Base-by-base conservation (phyloP, 2,797 vertebrate species). In the Octomys mimax region DNA sequence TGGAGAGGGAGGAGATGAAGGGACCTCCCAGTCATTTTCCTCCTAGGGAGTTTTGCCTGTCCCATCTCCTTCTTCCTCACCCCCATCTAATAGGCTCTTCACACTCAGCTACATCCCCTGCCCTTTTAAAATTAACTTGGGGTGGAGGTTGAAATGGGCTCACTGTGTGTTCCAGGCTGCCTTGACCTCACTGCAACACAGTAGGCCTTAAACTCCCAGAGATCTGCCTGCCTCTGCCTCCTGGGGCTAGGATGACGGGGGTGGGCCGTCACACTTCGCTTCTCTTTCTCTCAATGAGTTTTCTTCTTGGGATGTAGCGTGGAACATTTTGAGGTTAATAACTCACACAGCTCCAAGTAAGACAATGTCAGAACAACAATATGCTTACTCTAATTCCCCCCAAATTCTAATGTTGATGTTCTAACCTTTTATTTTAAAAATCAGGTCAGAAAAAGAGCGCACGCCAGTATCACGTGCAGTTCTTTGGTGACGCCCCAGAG, bases 401-500 rank as follows among this genome's bases (percentile, higher is more conserved):
- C 70, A 62, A 33, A 84, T 77, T 59, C 21, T 62, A 2, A 84
- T 7, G 42, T 81, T 0, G 5, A 70, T 81, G 73, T 93, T 61
- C 61, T 90, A n/a, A 94, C 46, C 2, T 75, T 66, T 24, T 26
- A 24, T 4, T 97, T 97, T 91, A 75, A 52, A 93, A 96, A 98
- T 98, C 98, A 99, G 99, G 99, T 88, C 99, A 99, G 97, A 98
- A 98, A 94, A 99, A 99, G 97, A 99, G 95, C 94, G 98, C 99
- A 39, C 98, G 99, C 39, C 99, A 99, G 77, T 99, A 99, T 98
- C 99, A 99, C 0, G 99, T 99, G 83, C 99, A 99, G 98, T 99
- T 99, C 98, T 99, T 99, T 98, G 99, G 99, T 83, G 99, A 99
- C 39, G 98, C 99, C 75, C 99, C 99, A 6, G 99, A 99, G 98